A percentile compares a stretch with the other conserved stretches of the same genome.
phyloP scores from a whole-genome alignment of 2,113 vertebrate genomes.

The Rattus rattus region DNA sequence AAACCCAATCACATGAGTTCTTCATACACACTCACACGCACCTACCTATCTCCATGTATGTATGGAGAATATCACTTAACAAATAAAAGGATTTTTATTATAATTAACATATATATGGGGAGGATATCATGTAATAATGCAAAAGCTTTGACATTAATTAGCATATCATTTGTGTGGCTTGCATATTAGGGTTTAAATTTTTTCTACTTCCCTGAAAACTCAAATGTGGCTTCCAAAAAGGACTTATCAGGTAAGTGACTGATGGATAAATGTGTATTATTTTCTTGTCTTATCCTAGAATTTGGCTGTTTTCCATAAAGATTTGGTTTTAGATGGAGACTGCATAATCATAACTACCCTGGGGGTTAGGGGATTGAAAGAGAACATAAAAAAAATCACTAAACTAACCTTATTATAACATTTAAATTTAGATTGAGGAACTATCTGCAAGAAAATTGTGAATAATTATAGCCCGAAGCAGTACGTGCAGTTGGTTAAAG shows the following conservation, averaged over 20 bases:
- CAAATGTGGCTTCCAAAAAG: neutral
- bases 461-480: constrained; percentile 56
- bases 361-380: neutral
- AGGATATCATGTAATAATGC: neutral
- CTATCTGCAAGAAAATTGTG: constrained; percentile 48
- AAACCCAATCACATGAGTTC: neutral
- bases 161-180: neutral
- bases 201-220: neutral
- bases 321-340: neutral
- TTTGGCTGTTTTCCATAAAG: neutral
- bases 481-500: constrained; percentile 13
- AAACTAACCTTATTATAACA: constrained; percentile 36
- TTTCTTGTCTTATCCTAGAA: neutral
- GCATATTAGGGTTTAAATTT: neutral
- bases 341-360: neutral
- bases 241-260: neutral
- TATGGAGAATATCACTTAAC: no score
- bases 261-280: neutral
- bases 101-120: no score
- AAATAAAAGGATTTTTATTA: no score
- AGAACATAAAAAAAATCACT: neutral
- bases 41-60: no score
- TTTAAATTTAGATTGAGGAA: constrained; percentile 35
- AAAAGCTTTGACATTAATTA: neutral
- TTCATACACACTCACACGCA: no score